These are phyloP conservation scores for Pangasius sanitwongsei DNA, from an alignment of 2,797 vertebrate species.

Conservation along the genomic window DNA sequence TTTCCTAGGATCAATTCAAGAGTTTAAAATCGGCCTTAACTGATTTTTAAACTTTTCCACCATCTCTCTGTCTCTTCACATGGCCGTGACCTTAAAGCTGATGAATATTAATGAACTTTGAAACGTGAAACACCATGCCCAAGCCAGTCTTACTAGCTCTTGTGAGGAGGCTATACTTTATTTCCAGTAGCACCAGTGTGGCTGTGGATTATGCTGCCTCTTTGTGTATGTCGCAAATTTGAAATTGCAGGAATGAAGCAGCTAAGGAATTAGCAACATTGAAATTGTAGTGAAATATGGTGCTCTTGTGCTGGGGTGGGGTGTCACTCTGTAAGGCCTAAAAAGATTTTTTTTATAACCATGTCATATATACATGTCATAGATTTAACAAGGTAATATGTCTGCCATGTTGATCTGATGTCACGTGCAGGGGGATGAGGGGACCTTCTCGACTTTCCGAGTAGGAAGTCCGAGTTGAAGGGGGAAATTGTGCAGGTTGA, in stretches of 20 bases:
- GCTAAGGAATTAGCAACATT: not conserved
- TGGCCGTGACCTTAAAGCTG: not conserved
- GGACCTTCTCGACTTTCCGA: too few species aligned
- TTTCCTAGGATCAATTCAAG: not conserved
- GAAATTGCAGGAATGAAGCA: not conserved
- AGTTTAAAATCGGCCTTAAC: not conserved
- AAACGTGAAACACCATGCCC: not conserved
- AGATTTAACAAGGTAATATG: not conserved
- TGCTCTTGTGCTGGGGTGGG: not conserved
- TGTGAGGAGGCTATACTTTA: not conserved
- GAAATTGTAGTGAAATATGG: not conserved
- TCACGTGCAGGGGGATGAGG: too few species aligned
- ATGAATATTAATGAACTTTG: constrained; percentile 14
- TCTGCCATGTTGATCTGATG: not conserved
- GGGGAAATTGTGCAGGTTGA: too few species aligned
- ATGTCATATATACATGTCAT: not conserved
- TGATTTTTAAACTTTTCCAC: not conserved
- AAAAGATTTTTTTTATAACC: not conserved
- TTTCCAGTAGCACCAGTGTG: not conserved
- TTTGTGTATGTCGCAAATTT: not conserved
- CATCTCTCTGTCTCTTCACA: not conserved
- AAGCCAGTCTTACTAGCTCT: not conserved
- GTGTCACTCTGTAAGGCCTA: not conserved
- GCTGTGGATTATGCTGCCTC: not conserved
- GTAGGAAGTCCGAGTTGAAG: too few species aligned